Evolutionary conservation across 1,140 invertebrate genomes (phyloP).

Genomic region (Gonatopus flavifemur): DNA sequence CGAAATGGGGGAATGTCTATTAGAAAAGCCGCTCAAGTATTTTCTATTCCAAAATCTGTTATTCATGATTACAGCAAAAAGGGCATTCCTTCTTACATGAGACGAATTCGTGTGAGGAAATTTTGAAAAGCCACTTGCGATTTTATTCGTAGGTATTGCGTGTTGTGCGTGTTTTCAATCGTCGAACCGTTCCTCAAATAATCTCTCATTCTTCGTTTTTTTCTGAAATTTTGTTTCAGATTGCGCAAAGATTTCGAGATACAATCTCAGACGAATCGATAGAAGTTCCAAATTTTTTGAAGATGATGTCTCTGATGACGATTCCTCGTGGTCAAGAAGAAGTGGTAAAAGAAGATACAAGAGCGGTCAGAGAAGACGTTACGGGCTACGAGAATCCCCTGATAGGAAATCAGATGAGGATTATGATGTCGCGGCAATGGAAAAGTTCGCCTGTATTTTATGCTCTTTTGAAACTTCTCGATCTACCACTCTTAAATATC

Average conservation of each 20-base stretch:
- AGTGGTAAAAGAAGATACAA: slow-evolving; percentile 31
- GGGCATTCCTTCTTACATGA: slow-evolving; percentile 20
- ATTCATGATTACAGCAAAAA: slow-evolving; percentile 42
- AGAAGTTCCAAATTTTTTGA: too few relatives aligned
- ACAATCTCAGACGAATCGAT: too few relatives aligned
- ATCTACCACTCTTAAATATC: slow-evolving; percentile 2
- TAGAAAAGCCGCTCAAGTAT: slow-evolving; percentile 39
- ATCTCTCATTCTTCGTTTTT: too few relatives aligned
- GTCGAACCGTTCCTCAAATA: too few relatives aligned
- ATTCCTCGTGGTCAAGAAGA: background rate
- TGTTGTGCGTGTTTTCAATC: too few relatives aligned
- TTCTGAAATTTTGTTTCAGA: too few relatives aligned
- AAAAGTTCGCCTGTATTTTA: background rate
- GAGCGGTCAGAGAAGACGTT: slow-evolving; percentile 38
- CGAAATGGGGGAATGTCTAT: slow-evolving; percentile 46
- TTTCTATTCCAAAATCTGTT: slow-evolving; percentile 40
- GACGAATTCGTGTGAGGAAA: slow-evolving; percentile 20
- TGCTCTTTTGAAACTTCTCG: slow-evolving; percentile 43
- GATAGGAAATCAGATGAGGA: slow-evolving; percentile 28
- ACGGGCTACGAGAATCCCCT: slow-evolving; percentile 22
- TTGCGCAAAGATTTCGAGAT: too few relatives aligned
- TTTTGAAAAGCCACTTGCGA: too few relatives aligned
- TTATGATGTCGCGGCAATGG: slow-evolving; percentile 1
- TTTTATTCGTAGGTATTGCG: too few relatives aligned
- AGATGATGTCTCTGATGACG: too few relatives aligned